Base-by-base conservation (phyloP, 2,797 vertebrate species). In the Columba guinea region DNA sequence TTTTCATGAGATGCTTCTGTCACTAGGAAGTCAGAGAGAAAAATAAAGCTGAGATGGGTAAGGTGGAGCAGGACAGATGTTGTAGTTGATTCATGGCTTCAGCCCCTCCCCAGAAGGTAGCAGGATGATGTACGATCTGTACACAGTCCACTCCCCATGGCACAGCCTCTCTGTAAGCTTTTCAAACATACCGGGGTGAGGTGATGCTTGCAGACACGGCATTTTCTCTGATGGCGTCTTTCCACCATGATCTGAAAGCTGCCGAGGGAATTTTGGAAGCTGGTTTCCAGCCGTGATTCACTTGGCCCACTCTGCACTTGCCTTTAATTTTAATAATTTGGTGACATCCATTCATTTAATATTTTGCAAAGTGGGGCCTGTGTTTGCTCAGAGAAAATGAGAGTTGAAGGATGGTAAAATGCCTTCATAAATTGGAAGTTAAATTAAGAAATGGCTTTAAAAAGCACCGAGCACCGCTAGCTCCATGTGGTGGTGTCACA, bases 281-380 rank as follows among this genome's bases (percentile, higher is more conserved):
- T 94, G 95, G 48, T 94, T 89, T 91, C 63, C 90, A 94, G 94
- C 95, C 95, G 59, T 3, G n/a, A n/a, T 82, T 93, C 13, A 0
- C 84, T 94, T 84, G 94, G 93, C 94, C 92, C 92, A 35, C 74
- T 71, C 82, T 24, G 48, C 82, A 22, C 95, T 96, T 48, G 87
- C 91, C 77, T 95, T 92, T 93, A 68, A 75, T 93, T 94, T 88
- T 75, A 93, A 94, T 96, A 94, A 94, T 89, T 93, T 94, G 93
- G 93, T 41, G 49, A 94, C 85, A 77, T 90, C 77, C 89, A 69
- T 84, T 90, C 63, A 79, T 93, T 95, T 69, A 87, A 60, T 4
- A 0, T 89, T 84, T 91, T 32, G 60, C 87, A 41, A 93, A 88
- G 69, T 5, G 1, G 35, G 30, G 39, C 69, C 88, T 93, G 94